These are phyloP conservation scores for Halcyon malimbica DNA, from an alignment of 2,113 vertebrate genomes.

Conservation along the genomic window DNA sequence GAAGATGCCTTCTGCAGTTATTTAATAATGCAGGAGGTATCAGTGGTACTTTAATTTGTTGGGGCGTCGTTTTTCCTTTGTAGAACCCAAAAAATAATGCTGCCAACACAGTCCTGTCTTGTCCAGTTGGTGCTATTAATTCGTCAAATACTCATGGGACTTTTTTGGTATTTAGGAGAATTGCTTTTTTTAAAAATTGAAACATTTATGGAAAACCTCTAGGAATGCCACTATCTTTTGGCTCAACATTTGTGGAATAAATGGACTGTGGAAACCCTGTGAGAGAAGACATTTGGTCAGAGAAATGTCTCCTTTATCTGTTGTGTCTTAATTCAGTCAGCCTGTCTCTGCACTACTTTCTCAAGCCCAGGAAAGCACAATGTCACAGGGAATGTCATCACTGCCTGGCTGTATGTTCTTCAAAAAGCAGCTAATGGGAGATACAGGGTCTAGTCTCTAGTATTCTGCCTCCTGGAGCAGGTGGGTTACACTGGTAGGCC, in stretches of 20 bases:
- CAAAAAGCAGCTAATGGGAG: neutral
- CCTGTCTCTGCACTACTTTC: neutral
- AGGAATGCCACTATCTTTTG: neutral
- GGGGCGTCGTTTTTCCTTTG: neutral
- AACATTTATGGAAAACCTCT: neutral
- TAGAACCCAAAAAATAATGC: neutral
- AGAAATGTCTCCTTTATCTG: neutral
- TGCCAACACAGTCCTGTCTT: neutral
- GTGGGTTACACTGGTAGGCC: neutral
- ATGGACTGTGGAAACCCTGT: neutral
- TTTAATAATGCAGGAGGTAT: constrained; percentile 20
- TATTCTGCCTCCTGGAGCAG: neutral
- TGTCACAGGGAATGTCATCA: neutral
- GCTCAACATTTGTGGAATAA: neutral
- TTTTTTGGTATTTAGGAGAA: neutral
- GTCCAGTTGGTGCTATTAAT: neutral
- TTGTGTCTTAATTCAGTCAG: neutral
- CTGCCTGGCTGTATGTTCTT: neutral
- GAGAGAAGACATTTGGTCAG: neutral
- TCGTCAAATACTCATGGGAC: neutral
- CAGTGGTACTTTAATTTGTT: constrained; percentile 2
- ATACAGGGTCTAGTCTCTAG: neutral
- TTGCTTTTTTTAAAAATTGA: neutral
- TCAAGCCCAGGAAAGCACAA: neutral
- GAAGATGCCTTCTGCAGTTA: neutral